phyloP scores from a whole-genome alignment of 2,888 invertebrate genomes.

The Scaptomyza caliginosa region DNA sequence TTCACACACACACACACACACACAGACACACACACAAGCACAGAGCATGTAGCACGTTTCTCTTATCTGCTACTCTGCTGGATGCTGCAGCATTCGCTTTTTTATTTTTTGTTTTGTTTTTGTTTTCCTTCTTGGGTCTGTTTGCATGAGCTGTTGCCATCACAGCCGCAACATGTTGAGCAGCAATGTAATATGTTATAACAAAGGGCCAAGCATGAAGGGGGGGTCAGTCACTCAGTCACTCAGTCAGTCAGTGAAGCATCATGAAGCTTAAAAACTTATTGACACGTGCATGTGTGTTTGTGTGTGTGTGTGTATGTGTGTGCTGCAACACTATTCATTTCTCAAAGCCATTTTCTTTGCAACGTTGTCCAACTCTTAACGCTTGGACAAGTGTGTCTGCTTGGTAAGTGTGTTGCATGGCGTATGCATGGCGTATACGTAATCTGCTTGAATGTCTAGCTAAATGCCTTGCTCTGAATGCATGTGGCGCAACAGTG shows the following conservation, averaged over 20 bases:
- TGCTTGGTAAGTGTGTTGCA: constrained; percentile 9
- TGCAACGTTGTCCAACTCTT: constrained; percentile 33
- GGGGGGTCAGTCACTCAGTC: constrained; percentile 25
- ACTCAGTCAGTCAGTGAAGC: no score
- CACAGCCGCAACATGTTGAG: constrained; percentile 63
- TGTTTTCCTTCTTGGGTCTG: constrained; percentile 34
- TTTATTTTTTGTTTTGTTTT: constrained; percentile 44
- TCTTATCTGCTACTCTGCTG: constrained; percentile 41
- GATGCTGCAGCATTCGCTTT: constrained; percentile 52
- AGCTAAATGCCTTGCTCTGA: constrained; percentile 7
- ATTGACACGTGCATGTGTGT: constrained; percentile 65
- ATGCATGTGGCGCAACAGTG: constrained; percentile 56
- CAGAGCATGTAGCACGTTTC: constrained; percentile 36
- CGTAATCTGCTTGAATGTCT: constrained; percentile 17
- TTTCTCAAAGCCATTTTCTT: constrained; percentile 57
- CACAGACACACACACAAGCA: constrained; percentile 14
- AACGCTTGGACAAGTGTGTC: constrained; percentile 33
- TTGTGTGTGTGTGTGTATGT: not conserved
- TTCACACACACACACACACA: constrained; percentile 16
- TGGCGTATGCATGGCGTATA: constrained; percentile 18
- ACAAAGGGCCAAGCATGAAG: constrained; percentile 50
- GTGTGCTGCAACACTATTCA: constrained; percentile 60
- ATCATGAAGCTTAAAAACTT: constrained; percentile 69
- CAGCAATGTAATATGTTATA: constrained; percentile 60
- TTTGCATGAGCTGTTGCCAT: constrained; percentile 56